Evolutionary conservation across 1,140 invertebrate genomes (phyloP), one percentile per base, ranked within the genome.

Genomic region (Cotesia vestalis): DNA sequence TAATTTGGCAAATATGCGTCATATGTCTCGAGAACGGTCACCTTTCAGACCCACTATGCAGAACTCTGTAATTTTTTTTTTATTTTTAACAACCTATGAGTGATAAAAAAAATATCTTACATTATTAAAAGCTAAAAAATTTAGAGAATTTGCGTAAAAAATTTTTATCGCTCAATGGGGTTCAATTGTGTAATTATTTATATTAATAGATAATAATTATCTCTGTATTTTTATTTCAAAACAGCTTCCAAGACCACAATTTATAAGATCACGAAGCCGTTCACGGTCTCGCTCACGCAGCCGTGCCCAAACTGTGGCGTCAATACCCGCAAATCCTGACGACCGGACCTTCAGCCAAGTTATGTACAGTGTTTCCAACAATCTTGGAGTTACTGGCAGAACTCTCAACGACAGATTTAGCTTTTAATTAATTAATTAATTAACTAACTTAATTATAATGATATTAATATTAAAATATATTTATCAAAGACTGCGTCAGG

Each of bases 341-440:
- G 82, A 86, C 72, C 78, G 85, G 36, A 82, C 76, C 0, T 87
- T 87, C 69, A 85, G 83, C 64, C 79, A 85, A 78, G 75, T 85
- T 53, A 85, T 86, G 82, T 86, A 84, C 68, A 86, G 84, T 60
- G 60, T 86, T 35, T 80, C 80, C 0, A 74, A 78, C 9, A 79
- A 82, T 46, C 76, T 84, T 5, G 85, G 85, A 2, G 79, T 86
- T 20, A 86, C 85, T 1, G 78, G 79, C 8, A 79, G 84, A 76
- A 86, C 85, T 2, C 83, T 87, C n/a, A 86, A 86, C 46, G 85
- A 87, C 75, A 79, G 85, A 78, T 87, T 87, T 74, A 86, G 83
- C 57, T 80, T 78, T 63, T 83, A 77, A 84, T 52, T 46, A 46
- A 46, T 46, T 46, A 40, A 12, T 11, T 12, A 72, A 46, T 70